phyloP scores from a whole-genome alignment of 2,888 invertebrate genomes.

The Chloroclysta siterata region DNA sequence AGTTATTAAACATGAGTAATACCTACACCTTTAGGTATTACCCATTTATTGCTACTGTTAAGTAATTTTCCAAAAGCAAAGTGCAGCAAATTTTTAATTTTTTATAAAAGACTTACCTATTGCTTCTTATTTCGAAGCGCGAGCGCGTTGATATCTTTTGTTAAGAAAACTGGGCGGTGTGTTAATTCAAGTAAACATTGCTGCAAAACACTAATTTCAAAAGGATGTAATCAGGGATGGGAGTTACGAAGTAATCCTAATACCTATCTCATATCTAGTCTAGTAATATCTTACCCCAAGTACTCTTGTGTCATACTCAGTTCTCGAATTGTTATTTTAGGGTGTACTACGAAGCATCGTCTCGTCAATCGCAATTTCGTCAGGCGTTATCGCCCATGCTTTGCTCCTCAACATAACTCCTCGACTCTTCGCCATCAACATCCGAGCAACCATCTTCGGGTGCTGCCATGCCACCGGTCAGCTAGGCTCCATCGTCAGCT shows the following conservation, averaged over 20 bases:
- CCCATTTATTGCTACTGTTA: too few relatives aligned
- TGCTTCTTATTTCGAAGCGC: conserved; percentile 1
- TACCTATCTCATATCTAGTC: too few relatives aligned
- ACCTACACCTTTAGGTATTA: too few relatives aligned
- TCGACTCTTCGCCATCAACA: conserved; percentile 67
- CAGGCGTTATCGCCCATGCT: conserved; percentile 60
- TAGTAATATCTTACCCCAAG: too few relatives aligned
- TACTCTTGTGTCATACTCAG: neutral
- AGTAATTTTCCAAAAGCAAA: neutral
- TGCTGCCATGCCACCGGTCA: conserved; percentile 69
- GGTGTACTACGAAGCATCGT: conserved; percentile 48
- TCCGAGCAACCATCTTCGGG: conserved; percentile 67
- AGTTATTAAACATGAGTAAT: too few relatives aligned
- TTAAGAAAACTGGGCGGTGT: conserved; percentile 1
- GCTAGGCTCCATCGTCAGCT: conserved; percentile 66
- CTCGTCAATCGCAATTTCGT: conserved; percentile 60
- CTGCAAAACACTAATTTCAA: neutral
- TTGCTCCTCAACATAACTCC: conserved; percentile 68
- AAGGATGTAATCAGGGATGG: neutral
- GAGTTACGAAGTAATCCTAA: too few relatives aligned
- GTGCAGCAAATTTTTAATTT: too few relatives aligned
- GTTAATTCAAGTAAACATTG: neutral
- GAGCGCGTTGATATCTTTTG: conserved; percentile 25
- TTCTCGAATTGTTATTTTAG: conserved; percentile 48
- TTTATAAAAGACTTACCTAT: neutral